Conservation (phyloP, 2,888 invertebrate species). For the Andrena bicolor region DNA sequence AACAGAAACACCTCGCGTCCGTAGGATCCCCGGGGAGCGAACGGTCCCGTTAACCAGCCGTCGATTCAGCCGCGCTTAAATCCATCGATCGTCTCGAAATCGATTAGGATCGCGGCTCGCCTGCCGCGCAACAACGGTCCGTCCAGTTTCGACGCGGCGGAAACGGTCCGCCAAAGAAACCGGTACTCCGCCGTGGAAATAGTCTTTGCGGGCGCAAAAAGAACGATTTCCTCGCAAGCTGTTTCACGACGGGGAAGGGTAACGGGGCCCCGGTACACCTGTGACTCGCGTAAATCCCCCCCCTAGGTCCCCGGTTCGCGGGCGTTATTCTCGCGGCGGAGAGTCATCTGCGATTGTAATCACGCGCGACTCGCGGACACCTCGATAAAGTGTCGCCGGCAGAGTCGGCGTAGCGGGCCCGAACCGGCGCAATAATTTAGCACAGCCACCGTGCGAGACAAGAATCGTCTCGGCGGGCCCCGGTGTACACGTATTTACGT, state of each 20-base stretch:
- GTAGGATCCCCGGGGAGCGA: too few relatives aligned
- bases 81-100: slow-evolving; percentile 11
- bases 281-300: slow-evolving; percentile 13
- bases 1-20: not conserved
- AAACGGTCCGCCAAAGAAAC: too few relatives aligned
- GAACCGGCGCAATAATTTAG: slow-evolving; percentile 62
- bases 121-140: too few relatives aligned
- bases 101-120: not conserved
- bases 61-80: slow-evolving; percentile 8
- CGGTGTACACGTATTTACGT: slow-evolving; percentile 48
- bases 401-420: not conserved
- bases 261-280: slow-evolving; percentile 22
- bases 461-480: slow-evolving; percentile 67
- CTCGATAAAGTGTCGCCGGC: slow-evolving; percentile 48
- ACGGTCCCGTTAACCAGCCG: slow-evolving; percentile 36
- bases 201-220: not conserved
- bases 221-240: slow-evolving; percentile 34
- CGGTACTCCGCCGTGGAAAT: not conserved
- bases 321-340: slow-evolving; percentile 2
- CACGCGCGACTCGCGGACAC: slow-evolving; percentile 56
- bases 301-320: not conserved
- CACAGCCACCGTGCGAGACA: slow-evolving; percentile 63
- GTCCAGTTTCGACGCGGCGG: too few relatives aligned
- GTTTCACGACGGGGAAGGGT: slow-evolving; percentile 18
- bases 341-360: slow-evolving; percentile 54